phyloP scores from a whole-genome alignment of 2,113 vertebrate genomes.

The Psammodynastes pulverulentus region DNA sequence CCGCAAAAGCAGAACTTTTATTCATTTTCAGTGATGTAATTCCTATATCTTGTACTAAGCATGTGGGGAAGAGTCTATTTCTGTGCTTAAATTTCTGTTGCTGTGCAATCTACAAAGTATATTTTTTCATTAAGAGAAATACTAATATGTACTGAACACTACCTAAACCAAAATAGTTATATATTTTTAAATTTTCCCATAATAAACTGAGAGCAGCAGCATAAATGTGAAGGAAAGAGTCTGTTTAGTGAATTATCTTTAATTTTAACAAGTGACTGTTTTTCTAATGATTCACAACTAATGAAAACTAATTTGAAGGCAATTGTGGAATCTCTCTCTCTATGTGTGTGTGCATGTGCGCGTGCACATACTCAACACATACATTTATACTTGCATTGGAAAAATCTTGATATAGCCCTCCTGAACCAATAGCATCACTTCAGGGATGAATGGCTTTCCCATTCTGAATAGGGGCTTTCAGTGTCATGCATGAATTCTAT shows the following conservation, averaged over 20 bases:
- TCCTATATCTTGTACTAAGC: neutral
- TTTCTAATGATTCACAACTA: neutral
- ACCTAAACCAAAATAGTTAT: neutral
- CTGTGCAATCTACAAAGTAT: neutral
- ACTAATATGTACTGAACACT: neutral
- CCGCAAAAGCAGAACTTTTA: neutral
- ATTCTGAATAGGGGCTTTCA: neutral
- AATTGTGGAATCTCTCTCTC: neutral
- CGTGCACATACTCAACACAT: too few relatives aligned
- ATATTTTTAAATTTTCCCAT: neutral
- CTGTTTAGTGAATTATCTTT: neutral
- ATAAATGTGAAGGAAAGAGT: neutral
- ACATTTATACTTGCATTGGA: neutral
- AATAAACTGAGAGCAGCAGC: neutral
- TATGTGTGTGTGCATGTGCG: too few relatives aligned
- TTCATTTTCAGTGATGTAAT: neutral
- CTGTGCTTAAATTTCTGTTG: too few relatives aligned
- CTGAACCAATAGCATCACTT: neutral
- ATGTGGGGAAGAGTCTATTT: neutral
- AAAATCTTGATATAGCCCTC: neutral
- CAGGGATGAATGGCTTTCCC: neutral
- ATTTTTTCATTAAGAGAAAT: neutral
- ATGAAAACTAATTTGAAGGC: neutral
- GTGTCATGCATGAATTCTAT: neutral
- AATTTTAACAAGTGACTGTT: neutral